Evolutionary conservation across 2,797 vertebrate genomes (phyloP).

Genomic region (Anniella stebbinsi): DNA sequence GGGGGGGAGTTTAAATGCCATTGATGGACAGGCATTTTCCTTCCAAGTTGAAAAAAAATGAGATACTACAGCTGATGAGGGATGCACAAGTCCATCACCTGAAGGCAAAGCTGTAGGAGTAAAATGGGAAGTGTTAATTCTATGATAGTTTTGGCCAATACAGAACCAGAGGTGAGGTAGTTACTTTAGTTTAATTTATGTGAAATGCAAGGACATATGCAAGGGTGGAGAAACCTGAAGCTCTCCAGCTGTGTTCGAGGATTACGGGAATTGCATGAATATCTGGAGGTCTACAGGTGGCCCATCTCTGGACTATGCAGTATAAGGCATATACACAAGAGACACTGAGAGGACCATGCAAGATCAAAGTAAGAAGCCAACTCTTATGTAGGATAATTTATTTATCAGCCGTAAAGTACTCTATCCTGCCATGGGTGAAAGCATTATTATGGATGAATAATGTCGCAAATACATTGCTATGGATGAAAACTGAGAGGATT

Average conservation of each 20-base stretch:
- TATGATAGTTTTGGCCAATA: neutral
- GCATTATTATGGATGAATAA: too few relatives aligned
- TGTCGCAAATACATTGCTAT: too few relatives aligned
- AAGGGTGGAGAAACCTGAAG: neutral
- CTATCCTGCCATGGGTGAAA: too few relatives aligned
- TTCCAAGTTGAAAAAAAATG: neutral
- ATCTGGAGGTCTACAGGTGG: too few relatives aligned
- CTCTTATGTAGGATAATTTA: too few relatives aligned
- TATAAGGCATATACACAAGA: too few relatives aligned
- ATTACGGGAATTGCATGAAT: neutral
- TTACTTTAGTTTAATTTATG: neutral
- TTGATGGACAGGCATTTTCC: neutral
- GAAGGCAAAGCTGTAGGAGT: neutral
- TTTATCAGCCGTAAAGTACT: too few relatives aligned
- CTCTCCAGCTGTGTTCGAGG: too few relatives aligned
- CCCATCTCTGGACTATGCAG: too few relatives aligned
- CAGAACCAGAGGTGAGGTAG: neutral
- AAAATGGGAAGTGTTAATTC: neutral
- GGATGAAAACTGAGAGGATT: neutral
- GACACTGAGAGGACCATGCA: too few relatives aligned
- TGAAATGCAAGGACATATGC: neutral
- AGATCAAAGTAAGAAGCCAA: too few relatives aligned
- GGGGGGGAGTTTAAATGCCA: neutral
- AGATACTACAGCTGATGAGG: neutral
- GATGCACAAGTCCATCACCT: neutral